These are phyloP conservation scores for Catocala nupta DNA, from an alignment of 2,888 invertebrate species.

Conservation along the genomic window DNA sequence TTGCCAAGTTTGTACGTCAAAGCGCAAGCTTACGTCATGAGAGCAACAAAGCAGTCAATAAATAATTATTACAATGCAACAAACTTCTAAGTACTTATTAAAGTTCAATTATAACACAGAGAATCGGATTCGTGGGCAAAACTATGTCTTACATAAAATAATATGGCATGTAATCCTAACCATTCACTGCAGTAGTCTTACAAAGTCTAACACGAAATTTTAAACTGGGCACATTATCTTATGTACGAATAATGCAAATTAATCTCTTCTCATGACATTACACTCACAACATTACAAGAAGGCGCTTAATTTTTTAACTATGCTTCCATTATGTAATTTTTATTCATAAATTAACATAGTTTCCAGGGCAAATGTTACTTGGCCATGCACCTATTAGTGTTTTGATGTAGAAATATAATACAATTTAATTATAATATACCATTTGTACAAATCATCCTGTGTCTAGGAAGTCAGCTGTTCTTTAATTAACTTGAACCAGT, in stretches of 20 bases:
- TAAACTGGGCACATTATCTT: conserved; percentile 37
- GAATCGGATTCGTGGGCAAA: conserved; percentile 29
- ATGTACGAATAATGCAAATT: conserved; percentile 47
- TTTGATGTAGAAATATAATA: conserved; percentile 40
- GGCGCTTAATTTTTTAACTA: conserved; percentile 39
- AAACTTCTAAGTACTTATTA: neutral
- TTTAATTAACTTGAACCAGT: conserved; percentile 31
- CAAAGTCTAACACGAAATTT: conserved; percentile 35
- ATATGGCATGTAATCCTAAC: conserved; percentile 33
- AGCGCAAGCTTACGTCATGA: too few species aligned
- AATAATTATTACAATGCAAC: too few species aligned
- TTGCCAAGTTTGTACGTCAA: too few species aligned
- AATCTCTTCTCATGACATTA: conserved; percentile 44
- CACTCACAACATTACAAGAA: conserved; percentile 46
- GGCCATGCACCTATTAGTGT: conserved; percentile 32
- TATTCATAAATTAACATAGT: conserved; percentile 52
- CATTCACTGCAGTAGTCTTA: conserved; percentile 33
- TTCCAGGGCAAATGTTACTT: conserved; percentile 55
- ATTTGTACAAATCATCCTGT: conserved; percentile 30
- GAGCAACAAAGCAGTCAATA: too few species aligned
- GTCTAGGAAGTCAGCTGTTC: conserved; percentile 22
- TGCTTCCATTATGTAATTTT: conserved; percentile 46
- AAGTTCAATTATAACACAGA: conserved; percentile 29
- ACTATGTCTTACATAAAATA: conserved; percentile 35
- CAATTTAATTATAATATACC: conserved; percentile 38